Percentiles rank a stretch among this genome's conserved stretches.
These are phyloP conservation scores for Malachius bipustulatus DNA, from an alignment of 2,888 invertebrate species.

Conservation along the genomic window DNA sequence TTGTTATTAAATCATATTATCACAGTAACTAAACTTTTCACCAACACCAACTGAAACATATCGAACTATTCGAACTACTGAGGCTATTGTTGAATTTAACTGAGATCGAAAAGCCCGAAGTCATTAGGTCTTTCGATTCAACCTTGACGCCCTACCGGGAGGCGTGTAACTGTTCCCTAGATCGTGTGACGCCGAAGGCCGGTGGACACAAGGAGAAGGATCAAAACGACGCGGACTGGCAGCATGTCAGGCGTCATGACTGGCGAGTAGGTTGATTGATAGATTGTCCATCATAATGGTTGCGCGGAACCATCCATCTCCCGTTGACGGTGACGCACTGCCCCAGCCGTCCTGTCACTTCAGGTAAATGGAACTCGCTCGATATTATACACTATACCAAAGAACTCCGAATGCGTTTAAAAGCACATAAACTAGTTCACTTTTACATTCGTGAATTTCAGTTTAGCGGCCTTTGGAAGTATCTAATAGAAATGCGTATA, in stretches of 20 bases:
- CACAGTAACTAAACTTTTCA: too few relatives aligned
- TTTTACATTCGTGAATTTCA: too few relatives aligned
- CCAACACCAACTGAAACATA: too few relatives aligned
- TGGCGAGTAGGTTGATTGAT: constrained; percentile 35
- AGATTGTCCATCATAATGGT: constrained; percentile 39
- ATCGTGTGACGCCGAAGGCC: too few relatives aligned
- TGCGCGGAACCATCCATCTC: constrained; percentile 35
- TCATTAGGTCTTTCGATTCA: background rate
- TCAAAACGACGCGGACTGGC: constrained; percentile 20
- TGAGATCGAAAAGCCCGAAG: background rate
- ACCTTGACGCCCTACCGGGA: background rate
- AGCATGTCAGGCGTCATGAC: constrained; percentile 32
- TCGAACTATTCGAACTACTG: too few relatives aligned
- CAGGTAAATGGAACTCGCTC: constrained; percentile 27
- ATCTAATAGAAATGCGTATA: too few relatives aligned
- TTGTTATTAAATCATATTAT: too few relatives aligned
- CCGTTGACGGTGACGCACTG: constrained; percentile 24
- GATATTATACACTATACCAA: constrained; percentile 11
- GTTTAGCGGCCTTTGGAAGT: too few relatives aligned
- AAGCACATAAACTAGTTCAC: too few relatives aligned
- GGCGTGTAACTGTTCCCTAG: background rate
- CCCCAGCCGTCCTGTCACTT: constrained; percentile 26
- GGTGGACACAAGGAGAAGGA: too few relatives aligned
- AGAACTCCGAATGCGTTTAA: too few relatives aligned
- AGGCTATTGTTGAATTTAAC: constrained; percentile 2